Base-by-base conservation (phyloP, 2,113 vertebrate species). In the Pluvianellus socialis region DNA sequence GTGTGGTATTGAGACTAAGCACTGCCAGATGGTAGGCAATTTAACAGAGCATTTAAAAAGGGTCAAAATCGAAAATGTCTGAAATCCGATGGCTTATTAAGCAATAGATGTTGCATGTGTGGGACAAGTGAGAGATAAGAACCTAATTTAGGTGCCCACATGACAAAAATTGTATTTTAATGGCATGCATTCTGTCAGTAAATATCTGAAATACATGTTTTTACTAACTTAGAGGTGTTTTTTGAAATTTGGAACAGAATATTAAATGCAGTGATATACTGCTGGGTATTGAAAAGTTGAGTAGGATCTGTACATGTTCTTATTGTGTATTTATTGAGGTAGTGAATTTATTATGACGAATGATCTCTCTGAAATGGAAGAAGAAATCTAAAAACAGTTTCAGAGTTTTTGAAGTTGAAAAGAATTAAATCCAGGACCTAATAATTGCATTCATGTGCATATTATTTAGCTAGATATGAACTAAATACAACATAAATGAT, bases 51-150 rank as follows among this genome's bases (percentile, higher is more conserved):
- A 18, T 94, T 94, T 68, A 24, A 90, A 87, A 93, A 94, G 90
- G 90, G 90, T 96, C 84, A 95, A 47, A 96, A 96, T 88, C 0
- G 1, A 92, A 94, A 91, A 92, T 65, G 73, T 85, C 77, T 94
- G 80, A 92, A 84, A 95, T 59, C 66, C 1, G 1, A 17, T 65
- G 70, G 65, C 52, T 94, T 96, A 95, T 89, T 94, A 92, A 91
- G 81, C 77, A 82, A 44, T 79, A 92, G 80, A 94, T 0, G 2
- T 93, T 65, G 44, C 58, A 52, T 86, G 87, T 90, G 88, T 96
- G 94, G 92, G 94, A 96, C 89, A 96, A 94, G 53, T 95, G 92
- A 96, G 87, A 95, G 52, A 93, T 72, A 90, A 94, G 85, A 90
- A 94, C 90, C 66, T 76, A 93, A 79, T 80, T 93, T 92, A 90